Percentiles rank a stretch among this genome's conserved stretches.
Conservation (phyloP, 2,113 vertebrate genomes). For the Pygoscelis antarcticus region DNA sequence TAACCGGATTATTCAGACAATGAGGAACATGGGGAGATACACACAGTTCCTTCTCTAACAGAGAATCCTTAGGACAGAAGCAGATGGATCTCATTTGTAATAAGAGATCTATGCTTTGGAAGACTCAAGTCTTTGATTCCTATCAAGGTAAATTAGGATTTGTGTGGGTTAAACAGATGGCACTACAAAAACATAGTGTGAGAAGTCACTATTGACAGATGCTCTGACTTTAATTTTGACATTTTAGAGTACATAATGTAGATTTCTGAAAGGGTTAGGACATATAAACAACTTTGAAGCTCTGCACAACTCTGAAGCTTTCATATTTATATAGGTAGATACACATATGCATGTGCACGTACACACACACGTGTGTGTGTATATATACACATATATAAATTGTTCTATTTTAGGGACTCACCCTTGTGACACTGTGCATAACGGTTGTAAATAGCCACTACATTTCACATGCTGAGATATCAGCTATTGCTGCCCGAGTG, state of each 20-base stretch:
- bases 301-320: background rate
- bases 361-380: accelerated
- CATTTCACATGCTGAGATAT: background rate
- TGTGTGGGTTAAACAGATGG: background rate
- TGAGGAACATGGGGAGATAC: background rate
- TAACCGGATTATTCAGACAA: background rate
- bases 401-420: background rate
- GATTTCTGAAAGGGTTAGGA: background rate
- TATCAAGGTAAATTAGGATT: background rate
- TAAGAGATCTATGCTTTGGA: background rate
- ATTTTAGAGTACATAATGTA: background rate
- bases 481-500: background rate
- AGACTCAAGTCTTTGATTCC: background rate
- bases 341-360: accelerated
- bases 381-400: no score
- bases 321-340: background rate
- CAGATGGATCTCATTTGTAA: background rate
- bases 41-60: accelerated
- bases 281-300: background rate
- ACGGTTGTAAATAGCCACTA: no score
- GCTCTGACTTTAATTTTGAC: background rate
- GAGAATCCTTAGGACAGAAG: background rate
- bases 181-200: background rate
- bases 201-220: background rate
- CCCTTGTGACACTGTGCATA: accelerated